phyloP scores from a whole-genome alignment of 2,113 vertebrate species.

The Sinocyclocheilus maitianheensis region DNA sequence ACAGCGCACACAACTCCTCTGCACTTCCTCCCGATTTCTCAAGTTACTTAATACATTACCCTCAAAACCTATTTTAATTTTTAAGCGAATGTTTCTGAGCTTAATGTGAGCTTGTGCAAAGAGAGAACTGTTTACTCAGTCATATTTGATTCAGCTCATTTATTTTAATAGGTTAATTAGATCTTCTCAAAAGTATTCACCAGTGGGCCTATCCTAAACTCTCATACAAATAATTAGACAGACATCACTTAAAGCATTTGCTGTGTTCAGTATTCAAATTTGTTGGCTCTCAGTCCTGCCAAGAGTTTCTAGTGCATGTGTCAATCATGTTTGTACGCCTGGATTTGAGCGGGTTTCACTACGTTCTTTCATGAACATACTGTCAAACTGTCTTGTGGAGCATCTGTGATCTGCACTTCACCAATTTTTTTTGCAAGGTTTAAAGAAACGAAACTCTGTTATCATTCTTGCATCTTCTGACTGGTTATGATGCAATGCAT shows the following conservation, averaged over 20 bases:
- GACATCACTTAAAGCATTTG: conserved; percentile 5
- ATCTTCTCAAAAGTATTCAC: conserved; percentile 1
- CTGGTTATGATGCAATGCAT: conserved; percentile 5
- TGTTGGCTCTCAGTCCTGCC: background rate
- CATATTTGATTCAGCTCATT: background rate
- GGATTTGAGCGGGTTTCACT: conserved; percentile 8
- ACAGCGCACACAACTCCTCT: no score
- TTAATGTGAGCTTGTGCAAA: background rate
- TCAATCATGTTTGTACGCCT: background rate
- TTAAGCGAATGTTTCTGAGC: background rate
- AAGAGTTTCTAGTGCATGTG: background rate
- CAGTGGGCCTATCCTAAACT: conserved; percentile 19
- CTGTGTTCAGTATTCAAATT: conserved; percentile 9
- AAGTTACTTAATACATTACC: background rate
- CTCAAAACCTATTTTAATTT: background rate
- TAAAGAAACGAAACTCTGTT: background rate
- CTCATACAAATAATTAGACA: background rate
- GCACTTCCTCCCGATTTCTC: no score
- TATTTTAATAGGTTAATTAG: conserved; percentile 19
- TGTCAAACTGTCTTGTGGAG: conserved; percentile 6
- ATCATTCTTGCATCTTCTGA: conserved; percentile 16
- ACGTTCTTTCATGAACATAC: background rate
- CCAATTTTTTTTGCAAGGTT: background rate
- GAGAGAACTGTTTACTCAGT: background rate
- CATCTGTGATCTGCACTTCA: background rate